Evolutionary conservation across 1,140 invertebrate species (phyloP).

Genomic region (Pemphigus obesinymphae): DNA sequence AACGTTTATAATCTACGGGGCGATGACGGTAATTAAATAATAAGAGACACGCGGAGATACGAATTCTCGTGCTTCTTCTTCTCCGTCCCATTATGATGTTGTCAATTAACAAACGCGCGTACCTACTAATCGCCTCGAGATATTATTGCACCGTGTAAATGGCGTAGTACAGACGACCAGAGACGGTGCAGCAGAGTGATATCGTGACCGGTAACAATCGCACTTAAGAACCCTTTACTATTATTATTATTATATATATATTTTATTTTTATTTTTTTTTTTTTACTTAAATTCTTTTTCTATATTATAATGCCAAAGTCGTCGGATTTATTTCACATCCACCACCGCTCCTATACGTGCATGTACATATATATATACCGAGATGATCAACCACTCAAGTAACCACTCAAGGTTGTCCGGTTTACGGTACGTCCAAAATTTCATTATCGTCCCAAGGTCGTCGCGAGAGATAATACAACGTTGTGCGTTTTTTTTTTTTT

Average conservation of each 20-base stretch:
- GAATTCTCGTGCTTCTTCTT: not conserved
- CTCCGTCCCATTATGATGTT: not conserved
- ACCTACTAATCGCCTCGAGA: not conserved
- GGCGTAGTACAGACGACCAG: not conserved
- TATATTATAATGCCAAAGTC: not conserved
- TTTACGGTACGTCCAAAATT: slow-evolving; percentile 34
- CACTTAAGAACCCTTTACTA: not conserved
- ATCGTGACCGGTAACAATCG: slow-evolving; percentile 13
- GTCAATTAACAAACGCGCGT: slow-evolving; percentile 1
- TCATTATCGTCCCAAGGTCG: slow-evolving; percentile 37
- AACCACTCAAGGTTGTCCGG: slow-evolving; percentile 28
- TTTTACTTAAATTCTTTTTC: not conserved
- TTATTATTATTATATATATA: too few species aligned
- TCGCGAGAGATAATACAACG: slow-evolving; percentile 15
- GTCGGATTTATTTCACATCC: not conserved
- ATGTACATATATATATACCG: too few species aligned
- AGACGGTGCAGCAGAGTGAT: not conserved
- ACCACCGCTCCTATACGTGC: not conserved
- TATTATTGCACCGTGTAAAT: not conserved
- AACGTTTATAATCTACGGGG: too few species aligned
- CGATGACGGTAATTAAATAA: too few species aligned
- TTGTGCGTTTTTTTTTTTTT: too few species aligned
- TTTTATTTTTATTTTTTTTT: not conserved
- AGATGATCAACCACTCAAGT: slow-evolving; percentile 1
- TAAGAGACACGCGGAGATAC: too few species aligned